Evolutionary conservation across 2,888 invertebrate genomes (phyloP).

Genomic region (Proisotoma minuta): DNA sequence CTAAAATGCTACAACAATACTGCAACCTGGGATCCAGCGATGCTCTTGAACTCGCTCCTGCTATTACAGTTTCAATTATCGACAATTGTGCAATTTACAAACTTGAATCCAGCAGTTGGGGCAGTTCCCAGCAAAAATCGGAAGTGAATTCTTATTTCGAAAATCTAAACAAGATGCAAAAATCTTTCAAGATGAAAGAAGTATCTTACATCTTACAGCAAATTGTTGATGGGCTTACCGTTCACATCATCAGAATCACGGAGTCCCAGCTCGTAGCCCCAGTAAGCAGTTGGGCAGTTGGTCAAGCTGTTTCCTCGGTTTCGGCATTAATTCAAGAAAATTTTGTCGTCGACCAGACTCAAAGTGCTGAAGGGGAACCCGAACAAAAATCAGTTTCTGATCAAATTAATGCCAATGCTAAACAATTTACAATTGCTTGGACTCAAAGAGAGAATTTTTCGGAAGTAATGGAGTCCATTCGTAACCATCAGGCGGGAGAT

Average conservation of each 20-base stretch:
- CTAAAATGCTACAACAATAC: neutral
- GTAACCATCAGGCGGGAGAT: too few species aligned
- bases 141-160: neutral
- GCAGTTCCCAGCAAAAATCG: neutral
- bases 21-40: neutral
- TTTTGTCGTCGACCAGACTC: slow-evolving; percentile 1
- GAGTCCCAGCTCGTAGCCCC: slow-evolving; percentile 22
- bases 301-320: slow-evolving; percentile 3
- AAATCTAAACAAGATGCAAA: neutral
- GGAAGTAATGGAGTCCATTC: neutral
- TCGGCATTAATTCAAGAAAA: slow-evolving; percentile 7
- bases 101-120: neutral
- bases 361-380: slow-evolving; percentile 5
- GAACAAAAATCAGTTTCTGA: slow-evolving; percentile 5
- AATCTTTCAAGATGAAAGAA: neutral
- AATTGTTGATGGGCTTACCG: slow-evolving; percentile 4
- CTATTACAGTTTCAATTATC: neutral
- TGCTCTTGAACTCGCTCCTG: neutral
- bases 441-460: neutral
- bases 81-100: neutral
- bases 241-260: slow-evolving; percentile 24
- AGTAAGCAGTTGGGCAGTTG: neutral
- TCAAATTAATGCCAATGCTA: slow-evolving; percentile 11
- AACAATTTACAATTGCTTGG: neutral
- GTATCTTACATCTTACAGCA: neutral